A percentile compares a stretch with the other conserved stretches of the same genome.
phyloP scores from a whole-genome alignment of 1,140 invertebrate genomes.

The Cydia strobilella region DNA sequence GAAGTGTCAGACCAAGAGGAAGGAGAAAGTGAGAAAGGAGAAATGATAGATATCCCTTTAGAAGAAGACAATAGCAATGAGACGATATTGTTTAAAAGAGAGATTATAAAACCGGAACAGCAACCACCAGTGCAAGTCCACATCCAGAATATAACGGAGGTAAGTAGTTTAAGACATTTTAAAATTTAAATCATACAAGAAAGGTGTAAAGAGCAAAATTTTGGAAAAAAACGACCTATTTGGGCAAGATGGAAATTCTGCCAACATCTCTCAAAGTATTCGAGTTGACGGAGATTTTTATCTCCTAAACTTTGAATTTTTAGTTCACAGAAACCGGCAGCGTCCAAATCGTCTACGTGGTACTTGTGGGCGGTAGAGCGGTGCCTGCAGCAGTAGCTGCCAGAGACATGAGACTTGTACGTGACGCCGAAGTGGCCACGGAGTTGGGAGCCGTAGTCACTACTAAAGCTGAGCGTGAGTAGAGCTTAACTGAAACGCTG shows the following conservation, averaged over 20 bases:
- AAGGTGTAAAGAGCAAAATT: too few relatives aligned
- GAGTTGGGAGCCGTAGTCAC: slow-evolving; percentile 88
- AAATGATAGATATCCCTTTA: slow-evolving; percentile 66
- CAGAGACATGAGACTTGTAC: slow-evolving; percentile 88
- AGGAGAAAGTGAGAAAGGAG: slow-evolving; percentile 50
- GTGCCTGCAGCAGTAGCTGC: slow-evolving; percentile 89
- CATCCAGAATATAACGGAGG: slow-evolving; percentile 79
- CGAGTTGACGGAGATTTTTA: too few relatives aligned
- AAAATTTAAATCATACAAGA: too few relatives aligned
- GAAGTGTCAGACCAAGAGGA: slow-evolving; percentile 50
- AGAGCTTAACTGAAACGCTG: slow-evolving; percentile 2
- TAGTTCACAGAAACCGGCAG: slow-evolving; percentile 67
- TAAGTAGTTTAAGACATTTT: slow-evolving; percentile 35
- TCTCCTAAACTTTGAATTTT: background rate
- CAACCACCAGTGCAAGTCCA: slow-evolving; percentile 77
- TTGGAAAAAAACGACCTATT: too few relatives aligned
- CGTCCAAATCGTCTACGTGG: slow-evolving; percentile 86
- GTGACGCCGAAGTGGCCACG: slow-evolving; percentile 86
- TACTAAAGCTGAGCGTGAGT: slow-evolving; percentile 91
- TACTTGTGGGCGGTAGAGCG: slow-evolving; percentile 87
- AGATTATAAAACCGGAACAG: slow-evolving; percentile 73
- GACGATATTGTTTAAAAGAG: slow-evolving; percentile 69
- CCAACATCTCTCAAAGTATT: background rate
- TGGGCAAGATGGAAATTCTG: background rate
- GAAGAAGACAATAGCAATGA: slow-evolving; percentile 64